Percentiles rank a stretch among this genome's conserved stretches.
These are phyloP conservation scores for Hyposmocoma kahamanoa DNA, from an alignment of 1,140 invertebrate species.

Conservation along the genomic window DNA sequence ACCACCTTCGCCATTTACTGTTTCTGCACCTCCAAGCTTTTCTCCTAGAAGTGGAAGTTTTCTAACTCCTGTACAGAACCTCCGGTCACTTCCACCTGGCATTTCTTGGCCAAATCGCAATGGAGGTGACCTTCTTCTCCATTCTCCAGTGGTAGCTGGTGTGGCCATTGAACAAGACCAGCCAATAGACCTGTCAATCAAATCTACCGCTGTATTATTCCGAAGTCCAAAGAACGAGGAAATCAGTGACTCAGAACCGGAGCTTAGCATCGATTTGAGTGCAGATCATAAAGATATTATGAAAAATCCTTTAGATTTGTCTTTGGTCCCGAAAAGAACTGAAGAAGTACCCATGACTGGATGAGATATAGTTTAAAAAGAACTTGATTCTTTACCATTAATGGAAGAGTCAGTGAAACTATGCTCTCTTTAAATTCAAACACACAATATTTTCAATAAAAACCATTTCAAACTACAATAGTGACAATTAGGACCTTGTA, in stretches of 20 bases:
- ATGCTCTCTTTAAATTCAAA: too few relatives aligned
- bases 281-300: conserved; percentile 70
- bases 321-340: conserved; percentile 69
- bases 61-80: conserved; percentile 49
- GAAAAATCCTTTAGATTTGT: conserved; percentile 81
- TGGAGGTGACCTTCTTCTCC: conserved; percentile 76
- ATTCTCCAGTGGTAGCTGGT: conserved; percentile 76
- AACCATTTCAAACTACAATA: too few relatives aligned
- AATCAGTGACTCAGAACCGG: conserved; percentile 67
- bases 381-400: too few relatives aligned
- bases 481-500: too few relatives aligned
- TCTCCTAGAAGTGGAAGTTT: conserved; percentile 54
- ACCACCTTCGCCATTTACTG: conserved; percentile 52
- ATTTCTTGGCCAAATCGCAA: conserved; percentile 73
- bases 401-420: too few relatives aligned
- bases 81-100: conserved; percentile 49
- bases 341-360: conserved; percentile 70
- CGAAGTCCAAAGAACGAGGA: conserved; percentile 70
- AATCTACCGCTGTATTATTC: conserved; percentile 71
- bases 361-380: too few relatives aligned
- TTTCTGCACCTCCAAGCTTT: conserved; percentile 63
- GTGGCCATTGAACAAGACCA: conserved; percentile 79
- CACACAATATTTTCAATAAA: too few relatives aligned
- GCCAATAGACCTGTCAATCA: conserved; percentile 86
- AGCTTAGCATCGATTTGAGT: conserved; percentile 61